phyloP scores from a whole-genome alignment of 2,113 vertebrate species.

The Trachemys scripta region DNA sequence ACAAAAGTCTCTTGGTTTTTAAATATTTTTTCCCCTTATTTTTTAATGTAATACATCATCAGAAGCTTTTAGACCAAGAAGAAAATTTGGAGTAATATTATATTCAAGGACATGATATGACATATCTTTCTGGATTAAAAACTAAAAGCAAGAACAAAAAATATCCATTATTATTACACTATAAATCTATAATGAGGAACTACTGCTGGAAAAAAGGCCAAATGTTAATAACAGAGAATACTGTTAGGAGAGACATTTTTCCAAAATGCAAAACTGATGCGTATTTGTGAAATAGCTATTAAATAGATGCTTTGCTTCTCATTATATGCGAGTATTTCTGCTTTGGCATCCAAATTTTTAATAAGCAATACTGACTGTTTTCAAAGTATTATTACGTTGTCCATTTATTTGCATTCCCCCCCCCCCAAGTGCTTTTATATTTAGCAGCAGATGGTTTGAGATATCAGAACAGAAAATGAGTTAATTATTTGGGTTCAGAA shows the following conservation, averaged over 20 bases:
- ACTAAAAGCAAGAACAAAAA: conserved; percentile 32
- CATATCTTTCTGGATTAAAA: conserved; percentile 53
- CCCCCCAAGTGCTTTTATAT: conserved; percentile 73
- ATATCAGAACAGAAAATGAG: conserved; percentile 72
- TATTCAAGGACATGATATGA: not conserved
- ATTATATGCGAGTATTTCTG: conserved; percentile 74
- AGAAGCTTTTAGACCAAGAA: not conserved
- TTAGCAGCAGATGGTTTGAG: conserved; percentile 75
- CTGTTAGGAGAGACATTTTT: conserved; percentile 69
- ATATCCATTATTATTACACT: conserved; percentile 61
- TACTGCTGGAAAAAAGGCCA: conserved; percentile 64
- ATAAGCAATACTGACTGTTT: conserved; percentile 74
- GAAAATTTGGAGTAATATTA: not conserved
- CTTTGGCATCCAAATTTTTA: conserved; percentile 74
- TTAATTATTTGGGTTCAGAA: conserved; percentile 71
- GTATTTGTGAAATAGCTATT: conserved; percentile 70
- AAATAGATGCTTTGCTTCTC: conserved; percentile 74
- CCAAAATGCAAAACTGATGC: conserved; percentile 70
- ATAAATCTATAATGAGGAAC: conserved; percentile 57
- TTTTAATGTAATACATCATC: not conserved
- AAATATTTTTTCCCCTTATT: not conserved
- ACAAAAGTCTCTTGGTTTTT: not conserved
- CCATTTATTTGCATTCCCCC: conserved; percentile 75
- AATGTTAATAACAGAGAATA: conserved; percentile 69
- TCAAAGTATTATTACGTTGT: conserved; percentile 77